Percentiles rank a stretch among this genome's conserved stretches.
These are phyloP conservation scores for Eolophus roseicapilla DNA, from an alignment of 2,113 vertebrate genomes.

Conservation along the genomic window DNA sequence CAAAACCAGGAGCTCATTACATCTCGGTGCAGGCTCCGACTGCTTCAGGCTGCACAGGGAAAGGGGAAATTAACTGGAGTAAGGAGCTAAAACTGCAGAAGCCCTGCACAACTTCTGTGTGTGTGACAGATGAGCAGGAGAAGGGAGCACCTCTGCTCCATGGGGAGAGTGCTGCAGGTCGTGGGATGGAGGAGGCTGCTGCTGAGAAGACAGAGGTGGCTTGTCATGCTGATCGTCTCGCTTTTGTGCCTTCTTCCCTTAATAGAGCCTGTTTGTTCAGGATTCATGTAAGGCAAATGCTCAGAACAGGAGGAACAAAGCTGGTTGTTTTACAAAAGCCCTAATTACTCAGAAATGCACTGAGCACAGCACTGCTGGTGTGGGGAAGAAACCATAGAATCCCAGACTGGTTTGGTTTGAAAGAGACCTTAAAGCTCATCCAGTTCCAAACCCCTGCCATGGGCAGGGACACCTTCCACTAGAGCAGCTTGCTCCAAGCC, in stretches of 20 bases:
- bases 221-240: neutral
- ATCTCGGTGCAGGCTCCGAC: neutral
- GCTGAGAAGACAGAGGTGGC: neutral
- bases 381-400: neutral
- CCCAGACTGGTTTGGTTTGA: neutral
- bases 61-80: slow-evolving; percentile 35
- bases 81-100: neutral
- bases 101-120: neutral
- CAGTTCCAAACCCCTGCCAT: neutral
- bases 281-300: neutral
- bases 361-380: too few species aligned
- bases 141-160: neutral
- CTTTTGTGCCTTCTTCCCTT: neutral
- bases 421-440: neutral
- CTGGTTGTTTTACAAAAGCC: neutral
- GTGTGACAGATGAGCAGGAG: neutral
- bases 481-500: neutral
- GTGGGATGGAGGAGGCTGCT: neutral
- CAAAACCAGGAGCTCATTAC: slow-evolving; percentile 45
- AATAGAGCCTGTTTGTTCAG: neutral
- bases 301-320: neutral
- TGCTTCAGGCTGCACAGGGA: slow-evolving; percentile 39
- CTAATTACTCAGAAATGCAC: neutral
- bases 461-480: neutral
- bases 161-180: neutral